Evolutionary conservation across 2,113 vertebrate species (phyloP), one percentile per base, ranked within the genome.

Genomic region (Psephotus haematonotus): DNA sequence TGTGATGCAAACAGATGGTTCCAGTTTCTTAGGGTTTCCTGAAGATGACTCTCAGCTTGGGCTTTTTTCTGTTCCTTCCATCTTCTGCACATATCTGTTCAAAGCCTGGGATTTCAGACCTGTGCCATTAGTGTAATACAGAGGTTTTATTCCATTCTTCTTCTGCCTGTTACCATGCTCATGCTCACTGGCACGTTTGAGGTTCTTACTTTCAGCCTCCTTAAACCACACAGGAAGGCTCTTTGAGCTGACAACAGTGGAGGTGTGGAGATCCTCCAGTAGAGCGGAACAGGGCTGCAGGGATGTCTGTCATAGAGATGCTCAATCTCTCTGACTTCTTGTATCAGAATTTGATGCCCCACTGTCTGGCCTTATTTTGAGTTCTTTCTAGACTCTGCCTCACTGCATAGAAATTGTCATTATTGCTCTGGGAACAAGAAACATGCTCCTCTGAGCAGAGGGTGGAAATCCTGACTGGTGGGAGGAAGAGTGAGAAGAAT

Each of bases 141-240:
- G 24, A 44, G 57, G 11, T 1, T 16, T 49, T 43, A 27, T 20
- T 47, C 62, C 15, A 37, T 37, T 19, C 11, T 18, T 13, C 10
- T 13, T 43, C 53, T 52, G 5, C 22, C 22, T 1, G 2, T n/a
- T 31, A 2, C 3, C 10, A 4, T 20, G n/a, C 5, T 37, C 1
- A 0, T 69, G 47, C 29, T 25, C 13, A 2, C 27, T n/a, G 44
- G 68, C n/a, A 17, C 0, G 0, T 37, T 4, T 16, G 81, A 16
- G 50, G 39, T 35, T 59, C 29, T 1, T 23, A 1, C 43, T 11
- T 15, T 29, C 71, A 46, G 29, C 13, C 9, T 31, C 18, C 29
- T 20, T 1, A 1, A 33, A 6, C 6, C 24, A 0, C 22, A 8
- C 1, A 23, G 29, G 24, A 22, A 64, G 27, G 14, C 17, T 29